Evolutionary conservation across 2,797 vertebrate genomes (phyloP).

Genomic region (Remorina albescens): DNA sequence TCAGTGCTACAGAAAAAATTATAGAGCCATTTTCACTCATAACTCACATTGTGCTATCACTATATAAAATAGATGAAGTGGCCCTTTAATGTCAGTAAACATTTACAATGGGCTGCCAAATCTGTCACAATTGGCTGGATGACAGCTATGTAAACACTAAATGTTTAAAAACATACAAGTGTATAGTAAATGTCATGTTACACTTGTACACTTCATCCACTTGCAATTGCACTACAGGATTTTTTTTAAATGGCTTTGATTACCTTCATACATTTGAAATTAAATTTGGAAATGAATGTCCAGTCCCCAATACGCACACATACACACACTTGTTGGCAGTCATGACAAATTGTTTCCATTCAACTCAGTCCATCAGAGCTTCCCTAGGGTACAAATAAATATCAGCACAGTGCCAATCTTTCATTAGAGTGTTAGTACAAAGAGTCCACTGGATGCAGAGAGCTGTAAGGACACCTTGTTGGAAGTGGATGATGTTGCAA

Average conservation of each 20-base stretch:
- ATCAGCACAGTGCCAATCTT: slow-evolving; percentile 1
- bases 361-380: slow-evolving; percentile 21
- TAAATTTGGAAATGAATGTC: too few relatives aligned
- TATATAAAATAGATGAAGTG: not conserved
- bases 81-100: not conserved
- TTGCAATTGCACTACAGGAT: not conserved
- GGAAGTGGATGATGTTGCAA: slow-evolving; percentile 14
- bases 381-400: slow-evolving; percentile 10
- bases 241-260: not conserved
- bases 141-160: not conserved
- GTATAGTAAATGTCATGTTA: too few relatives aligned
- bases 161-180: too few relatives aligned
- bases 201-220: too few relatives aligned
- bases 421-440: slow-evolving; percentile 10
- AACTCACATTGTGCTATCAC: too few relatives aligned
- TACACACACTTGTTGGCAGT: not conserved
- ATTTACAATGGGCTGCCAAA: not conserved
- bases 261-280: not conserved
- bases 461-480: slow-evolving; percentile 4
- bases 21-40: not conserved
- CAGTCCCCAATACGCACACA: not conserved
- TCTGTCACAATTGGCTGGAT: not conserved
- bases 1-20: not conserved
- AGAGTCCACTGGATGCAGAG: slow-evolving; percentile 5
- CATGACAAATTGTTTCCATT: slow-evolving; percentile 8